A percentile compares a stretch with the other conserved stretches of the same genome.
phyloP scores from a whole-genome alignment of 2,888 invertebrate genomes.

The Dryococelus australis region DNA sequence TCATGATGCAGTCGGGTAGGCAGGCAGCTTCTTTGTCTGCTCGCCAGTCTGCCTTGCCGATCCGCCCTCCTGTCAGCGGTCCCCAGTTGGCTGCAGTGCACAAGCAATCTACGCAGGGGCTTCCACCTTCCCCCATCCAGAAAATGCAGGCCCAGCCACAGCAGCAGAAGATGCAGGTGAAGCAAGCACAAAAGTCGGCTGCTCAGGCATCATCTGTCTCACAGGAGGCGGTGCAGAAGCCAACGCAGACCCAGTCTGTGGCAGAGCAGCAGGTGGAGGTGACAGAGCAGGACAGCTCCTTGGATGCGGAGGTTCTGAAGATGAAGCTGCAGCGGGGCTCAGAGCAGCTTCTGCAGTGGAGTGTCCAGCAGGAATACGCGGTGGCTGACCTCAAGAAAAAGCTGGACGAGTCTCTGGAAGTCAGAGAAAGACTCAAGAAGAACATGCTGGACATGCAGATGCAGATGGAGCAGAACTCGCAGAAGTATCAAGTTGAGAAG shows the following conservation, averaged over 20 bases:
- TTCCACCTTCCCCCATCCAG: background rate
- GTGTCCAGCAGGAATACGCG: background rate
- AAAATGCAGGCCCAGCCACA: background rate
- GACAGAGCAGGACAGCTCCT: background rate
- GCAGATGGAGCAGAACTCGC: background rate
- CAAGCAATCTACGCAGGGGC: background rate
- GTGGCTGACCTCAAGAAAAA: background rate
- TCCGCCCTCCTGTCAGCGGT: background rate
- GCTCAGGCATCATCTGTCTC: background rate
- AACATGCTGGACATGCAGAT: slow-evolving; percentile 3
- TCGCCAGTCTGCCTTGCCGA: background rate
- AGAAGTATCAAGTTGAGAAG: background rate
- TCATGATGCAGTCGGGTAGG: background rate
- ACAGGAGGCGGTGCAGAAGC: background rate
- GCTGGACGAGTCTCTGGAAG: background rate
- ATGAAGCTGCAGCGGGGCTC: background rate
- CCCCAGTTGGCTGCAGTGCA: background rate
- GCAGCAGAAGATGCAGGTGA: background rate
- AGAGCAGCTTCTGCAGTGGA: background rate
- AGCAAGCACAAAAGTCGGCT: background rate
- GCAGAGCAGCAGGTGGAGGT: background rate
- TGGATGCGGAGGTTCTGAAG: background rate
- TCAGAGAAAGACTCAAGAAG: background rate
- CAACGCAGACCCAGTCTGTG: background rate
- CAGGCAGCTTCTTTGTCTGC: background rate